Evolutionary conservation across 2,113 vertebrate genomes (phyloP).

Genomic region (Edolisoma coerulescens): DNA sequence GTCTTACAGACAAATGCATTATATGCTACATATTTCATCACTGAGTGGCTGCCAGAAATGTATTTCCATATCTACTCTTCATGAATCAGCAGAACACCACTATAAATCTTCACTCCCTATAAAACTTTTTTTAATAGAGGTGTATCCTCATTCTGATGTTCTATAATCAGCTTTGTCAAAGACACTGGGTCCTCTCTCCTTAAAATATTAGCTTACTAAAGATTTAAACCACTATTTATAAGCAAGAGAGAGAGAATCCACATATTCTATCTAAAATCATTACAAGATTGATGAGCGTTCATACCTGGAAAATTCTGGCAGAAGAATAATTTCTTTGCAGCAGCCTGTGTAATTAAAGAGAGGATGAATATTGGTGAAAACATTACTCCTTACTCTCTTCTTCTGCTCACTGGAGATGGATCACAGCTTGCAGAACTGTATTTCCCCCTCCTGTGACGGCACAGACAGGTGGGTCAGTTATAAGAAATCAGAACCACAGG

Average conservation of each 20-base stretch:
- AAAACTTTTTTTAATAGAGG: neutral
- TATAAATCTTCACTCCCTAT: slow-evolving; percentile 29
- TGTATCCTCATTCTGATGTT: slow-evolving; percentile 15
- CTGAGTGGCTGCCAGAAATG: slow-evolving; percentile 35
- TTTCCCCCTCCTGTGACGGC: neutral
- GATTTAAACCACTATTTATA: neutral
- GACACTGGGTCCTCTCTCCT: neutral
- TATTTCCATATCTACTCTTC: slow-evolving; percentile 32
- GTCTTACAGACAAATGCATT: slow-evolving; percentile 37
- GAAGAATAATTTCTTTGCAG: neutral
- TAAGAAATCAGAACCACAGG: neutral
- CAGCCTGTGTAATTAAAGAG: neutral
- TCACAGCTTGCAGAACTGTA: neutral
- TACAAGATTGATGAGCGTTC: neutral
- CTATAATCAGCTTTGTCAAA: slow-evolving; percentile 33
- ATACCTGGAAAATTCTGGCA: neutral
- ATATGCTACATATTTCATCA: slow-evolving; percentile 15
- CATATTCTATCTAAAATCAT: neutral
- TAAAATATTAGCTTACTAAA: slow-evolving; percentile 19
- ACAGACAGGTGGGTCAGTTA: neutral
- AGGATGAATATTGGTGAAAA: neutral
- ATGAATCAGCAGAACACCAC: slow-evolving; percentile 42
- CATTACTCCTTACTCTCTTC: neutral
- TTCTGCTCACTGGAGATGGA: neutral
- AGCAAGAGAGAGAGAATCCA: neutral